Evolutionary conservation across 2,113 vertebrate species (phyloP), one percentile per base, ranked within the genome.

Genomic region (Chloropsis cyanopogon): DNA sequence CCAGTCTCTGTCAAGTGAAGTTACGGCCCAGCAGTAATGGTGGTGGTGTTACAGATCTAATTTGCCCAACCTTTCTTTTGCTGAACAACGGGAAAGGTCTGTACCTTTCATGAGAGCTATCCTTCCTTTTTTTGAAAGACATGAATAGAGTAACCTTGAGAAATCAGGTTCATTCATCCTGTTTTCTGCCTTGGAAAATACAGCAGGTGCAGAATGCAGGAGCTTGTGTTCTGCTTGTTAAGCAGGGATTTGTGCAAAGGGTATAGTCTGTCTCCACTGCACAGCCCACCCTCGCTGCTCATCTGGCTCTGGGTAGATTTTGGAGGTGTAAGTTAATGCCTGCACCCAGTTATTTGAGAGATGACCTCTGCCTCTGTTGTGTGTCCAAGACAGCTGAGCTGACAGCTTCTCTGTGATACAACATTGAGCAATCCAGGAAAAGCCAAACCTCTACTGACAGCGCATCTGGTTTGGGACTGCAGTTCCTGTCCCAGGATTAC

Each of bases 161-260:
- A 90, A 91, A 76, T 41, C 26, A n/a, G 65, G 37, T 92, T 85
- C 93, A 90, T 95, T 95, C 75, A 46, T 59, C 75, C 72, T 77
- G 6, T 77, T 95, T 93, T 88, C 64, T 89, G 39, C 64, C 57
- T 79, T 57, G 66, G 78, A 64, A 85, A 82, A 71, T 22, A 28
- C 13, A 77, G 93, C 90, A 91, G 93, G 87, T 91, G 78, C 65
- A 63, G 69, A 72, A 63, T 3, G 29, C 29, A 47, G 78, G 44
- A 82, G 70, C 57, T 65, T 69, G 61, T 28, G n/a, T 76, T 80
- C 61, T 85, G 75, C 71, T 80, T 46, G 50, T 80, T 82, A 82
- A 86, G 75, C 59, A 64, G 92, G 78, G 93, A 83, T 96, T 94
- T 96, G 71, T 79, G 69, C 39, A 78, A 63, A 84, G 87, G 78